Evolutionary conservation across 1,140 invertebrate genomes (phyloP), one percentile per base, ranked within the genome.

Genomic region (Yoshiicerus persimilis): DNA sequence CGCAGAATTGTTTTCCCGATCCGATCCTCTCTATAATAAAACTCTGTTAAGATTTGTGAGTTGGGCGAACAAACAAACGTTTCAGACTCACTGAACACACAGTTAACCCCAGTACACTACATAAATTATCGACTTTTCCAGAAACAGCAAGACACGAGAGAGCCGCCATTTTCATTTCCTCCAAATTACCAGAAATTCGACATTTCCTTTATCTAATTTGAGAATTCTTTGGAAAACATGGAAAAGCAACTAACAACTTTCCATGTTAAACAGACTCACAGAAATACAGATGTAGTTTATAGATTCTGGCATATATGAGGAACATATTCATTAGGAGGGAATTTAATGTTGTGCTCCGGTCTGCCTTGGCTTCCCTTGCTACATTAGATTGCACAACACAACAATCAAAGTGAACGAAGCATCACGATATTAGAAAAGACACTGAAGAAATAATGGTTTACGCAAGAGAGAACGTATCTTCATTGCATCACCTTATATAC

Each of bases 131-230:
- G 75, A 80, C 75, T 38, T 80, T 36, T 80, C 32, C 32, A 36
- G 20, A 30, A 9, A 36, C 16, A n/a, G 11, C 16, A 41, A 11
- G 10, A n/a, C n/a, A n/a, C n/a, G n/a, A 80, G 30, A 80, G 75
- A 36, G 30, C 11, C 20, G 75, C 34, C 75, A 80, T 80, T 80
- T 80, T 80, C 75, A 80, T 80, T 80, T 80, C 62, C 13, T 1
- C 75, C 30, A 80, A 80, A 80, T 80, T 80, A 80, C 75, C 30
- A 80, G 75, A 80, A 70, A 70, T 70, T 80, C 75, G 75, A 80
- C 75, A 80, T 80, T 80, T 80, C 75, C 75, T 80, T 80, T 36
- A 80, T 80, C 75, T 80, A 80, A 80, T 80, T 80, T 80, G 20
- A 34, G 75, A 80, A 36, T 80, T 80, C 30, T 80, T 23, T 80